Conservation (phyloP, 2,113 vertebrate genomes). For the Pyxicephalus adspersus region DNA sequence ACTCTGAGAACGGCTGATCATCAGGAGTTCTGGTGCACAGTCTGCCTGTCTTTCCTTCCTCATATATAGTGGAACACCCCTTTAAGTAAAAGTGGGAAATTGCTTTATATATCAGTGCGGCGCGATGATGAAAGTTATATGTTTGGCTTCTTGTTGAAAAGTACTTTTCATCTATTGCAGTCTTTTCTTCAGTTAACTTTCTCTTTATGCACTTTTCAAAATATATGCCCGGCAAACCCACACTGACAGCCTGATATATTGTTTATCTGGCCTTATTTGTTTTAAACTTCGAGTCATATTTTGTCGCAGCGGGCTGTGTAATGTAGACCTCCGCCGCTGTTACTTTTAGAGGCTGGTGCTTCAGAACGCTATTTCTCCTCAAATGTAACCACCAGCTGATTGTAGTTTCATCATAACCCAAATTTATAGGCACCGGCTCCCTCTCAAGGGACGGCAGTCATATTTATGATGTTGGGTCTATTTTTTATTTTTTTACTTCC, state of each 20-base stretch:
- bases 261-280: constrained; percentile 12
- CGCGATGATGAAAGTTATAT: no score
- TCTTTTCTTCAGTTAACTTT: not conserved
- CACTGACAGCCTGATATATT: constrained; percentile 22
- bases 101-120: no score
- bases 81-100: no score
- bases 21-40: no score
- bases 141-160: no score
- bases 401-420: constrained; percentile 76
- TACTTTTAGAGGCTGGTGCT: constrained; percentile 37
- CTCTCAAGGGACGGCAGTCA: constrained; percentile 58
- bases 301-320: not conserved
- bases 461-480: constrained; percentile 72
- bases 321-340: constrained; percentile 1
- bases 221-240: not conserved
- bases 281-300: constrained; percentile 12
- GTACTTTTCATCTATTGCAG: not conserved
- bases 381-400: constrained; percentile 73
- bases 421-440: constrained; percentile 68
- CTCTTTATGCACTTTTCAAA: not conserved
- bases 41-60: no score
- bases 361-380: constrained; percentile 62
- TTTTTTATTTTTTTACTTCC: constrained; percentile 72
- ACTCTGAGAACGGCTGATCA: no score
- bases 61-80: no score